Base-by-base conservation (phyloP, 2,797 vertebrate species). In the Aldrovandia affinis region DNA sequence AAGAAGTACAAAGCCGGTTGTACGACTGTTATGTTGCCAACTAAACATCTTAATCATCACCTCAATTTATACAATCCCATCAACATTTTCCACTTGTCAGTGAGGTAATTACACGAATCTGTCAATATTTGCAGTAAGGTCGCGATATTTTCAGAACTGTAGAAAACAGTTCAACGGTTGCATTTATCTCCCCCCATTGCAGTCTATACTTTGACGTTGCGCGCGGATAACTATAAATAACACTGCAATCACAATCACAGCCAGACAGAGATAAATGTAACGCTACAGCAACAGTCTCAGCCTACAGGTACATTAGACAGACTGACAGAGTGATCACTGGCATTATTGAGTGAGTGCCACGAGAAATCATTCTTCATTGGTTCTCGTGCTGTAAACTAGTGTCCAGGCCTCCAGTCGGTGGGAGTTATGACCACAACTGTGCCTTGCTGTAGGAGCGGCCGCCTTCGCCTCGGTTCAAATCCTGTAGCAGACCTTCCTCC, bases 271-370 rank as follows among this genome's bases (percentile, higher is more conserved):
- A 28, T 61, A 61, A 68, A 68, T 68, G 18, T 68, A 68, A 68
- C 28, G 30, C 10, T 2, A 68, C n/a, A n/a, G n/a, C n/a, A n/a
- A 30, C 63, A 36, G 30, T 68, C 12, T 68, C 36, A 15, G 36
- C 20, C 36, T 39, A 73, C 22, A 61, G 57, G 25, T 22, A 61
- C 20, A 59, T 59, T 20, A 59, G 22, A 59, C 57, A n/a, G 7
- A n/a, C 25, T 61, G 57, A 61, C 36, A 73, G 33, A 39, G 15
- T 42, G 15, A 42, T 39, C 68, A 42, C 18, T 73, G 18, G 22
- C 28, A 78, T 82, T 78, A 82, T 61, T 47, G 63, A 15, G 28
- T 75, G 82, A 83, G 59, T 86, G 87, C 63, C 84, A 84, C 65
- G 80, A 83, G 78, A 84, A 78, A 86, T 83, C 83, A 80, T 73